Base-by-base conservation (phyloP, 2,797 vertebrate species). In the Sebastes nivosus region DNA sequence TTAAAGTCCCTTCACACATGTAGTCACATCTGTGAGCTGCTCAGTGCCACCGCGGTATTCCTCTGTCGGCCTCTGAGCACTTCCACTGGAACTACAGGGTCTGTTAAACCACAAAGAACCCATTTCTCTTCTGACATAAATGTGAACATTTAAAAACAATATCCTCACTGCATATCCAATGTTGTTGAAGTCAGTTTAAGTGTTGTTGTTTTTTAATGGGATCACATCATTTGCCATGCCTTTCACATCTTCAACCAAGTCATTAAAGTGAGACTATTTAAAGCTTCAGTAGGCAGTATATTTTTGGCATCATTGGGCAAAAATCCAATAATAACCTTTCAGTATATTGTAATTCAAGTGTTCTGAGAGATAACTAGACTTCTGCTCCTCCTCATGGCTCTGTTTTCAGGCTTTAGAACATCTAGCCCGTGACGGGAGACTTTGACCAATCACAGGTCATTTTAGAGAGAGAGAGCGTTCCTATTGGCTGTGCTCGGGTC, bases 1-100 rank as follows among this genome's bases (percentile, higher is more conserved):
- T 83, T 74, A 76, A 86, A 80, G 72, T 68, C 72, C 11, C 50
- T 27, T 68, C 67, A 79, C 82, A 80, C 54, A 64, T 85, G 66
- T 64, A 8, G 63, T 32, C 64, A 42, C 59, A 77, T 58, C 60
- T 50, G 46, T 25, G 60, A 74, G 80, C 55, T 11, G 50, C 36
- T 67, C 36, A 11, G 57, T 29, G 8, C 13, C 67, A n/a, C 55
- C 2, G 4, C 60, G n/a, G 42, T 72, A 38, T 14, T 42, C 67
- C 61, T 79, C 38, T 69, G 67, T 36, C 8, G 34, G 67, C 58
- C 24, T 20, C 69, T 24, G n/a, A 65, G 63, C 29, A 42, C 16
- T 9, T 36, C 59, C 16, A 36, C 55, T 36, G 64, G 52, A 67
- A 36, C 29, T 57, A 55, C 13, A 20, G 27, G 14, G 36, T 60